Base-by-base conservation (phyloP, 1,140 invertebrate species). In the Drosophila mojavensis region DNA sequence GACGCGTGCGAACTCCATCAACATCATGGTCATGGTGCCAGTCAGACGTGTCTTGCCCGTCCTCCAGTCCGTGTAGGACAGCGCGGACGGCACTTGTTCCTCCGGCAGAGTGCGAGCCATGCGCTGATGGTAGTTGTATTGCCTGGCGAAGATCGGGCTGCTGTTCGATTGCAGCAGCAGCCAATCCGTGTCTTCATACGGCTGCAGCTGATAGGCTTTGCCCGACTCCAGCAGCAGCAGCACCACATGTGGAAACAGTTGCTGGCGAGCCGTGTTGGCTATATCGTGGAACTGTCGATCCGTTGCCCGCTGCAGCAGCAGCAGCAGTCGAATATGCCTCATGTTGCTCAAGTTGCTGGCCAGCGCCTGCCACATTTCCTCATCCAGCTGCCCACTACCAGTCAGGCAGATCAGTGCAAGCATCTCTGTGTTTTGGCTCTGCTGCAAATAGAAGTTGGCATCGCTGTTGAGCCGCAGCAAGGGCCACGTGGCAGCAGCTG, bases 321-420 rank as follows among this genome's bases (percentile, higher is more conserved):
- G 3, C 2, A 88, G 11, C 17, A 88, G 15, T 1, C 84, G 36
- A 3, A 63, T 53, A 6, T 80, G 75, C 1, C 82, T 60, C 84
- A 88, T 88, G 45, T 88, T 83, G 9, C 60, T 15, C 1, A 88
- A 62, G 66, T 71, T 84, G 9, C 10, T 33, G 26, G 79, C 80
- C 41, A 88, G 41, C 1, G 77, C 70, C 47, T 66, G 64, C 79
- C 83, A 86, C 17, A 89, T 30, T n/a, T 71, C 65, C 15, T 13
- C 13, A 51, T 86, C 67, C 59, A 45, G 45, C 3, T 39, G 6
- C 13, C 6, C 4, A 6, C 64, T 45, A 7, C 55, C 59, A 5
- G 62, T 72, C 9, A 54, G 45, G 30, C 77, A 80, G 2, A 83
- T 24, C 1, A 89, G 20, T 0, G 64, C 80, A 24, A 86, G 7